Conservation (phyloP, 2,113 vertebrate genomes). For the Atherinomorus stipes region DNA sequence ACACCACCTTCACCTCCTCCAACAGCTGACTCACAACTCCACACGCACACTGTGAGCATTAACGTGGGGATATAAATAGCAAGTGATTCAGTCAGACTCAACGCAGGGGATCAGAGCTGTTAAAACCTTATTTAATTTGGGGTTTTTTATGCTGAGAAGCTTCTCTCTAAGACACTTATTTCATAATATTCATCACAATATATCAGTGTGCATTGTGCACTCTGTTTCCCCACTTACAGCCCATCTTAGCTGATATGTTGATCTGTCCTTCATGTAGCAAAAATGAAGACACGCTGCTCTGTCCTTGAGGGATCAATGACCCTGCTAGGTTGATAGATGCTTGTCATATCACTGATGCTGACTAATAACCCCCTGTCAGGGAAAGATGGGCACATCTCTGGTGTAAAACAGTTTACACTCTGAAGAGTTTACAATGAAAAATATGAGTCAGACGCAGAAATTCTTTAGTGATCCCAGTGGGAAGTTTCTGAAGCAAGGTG, state of each 20-base stretch:
- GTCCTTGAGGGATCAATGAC: background rate
- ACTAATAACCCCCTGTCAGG: background rate
- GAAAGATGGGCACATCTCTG: background rate
- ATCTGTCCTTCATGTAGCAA: constrained; percentile 14
- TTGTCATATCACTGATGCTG: background rate
- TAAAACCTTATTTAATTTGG: constrained; percentile 17
- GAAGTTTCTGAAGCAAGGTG: no score
- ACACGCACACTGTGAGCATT: constrained; percentile 20
- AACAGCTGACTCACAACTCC: constrained; percentile 47
- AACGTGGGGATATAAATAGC: constrained; percentile 41
- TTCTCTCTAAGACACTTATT: background rate
- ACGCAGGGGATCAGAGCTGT: constrained; percentile 12
- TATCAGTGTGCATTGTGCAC: background rate
- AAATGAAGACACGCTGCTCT: background rate
- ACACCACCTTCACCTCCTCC: constrained; percentile 43
- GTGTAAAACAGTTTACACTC: background rate
- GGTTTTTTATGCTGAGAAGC: constrained; percentile 6
- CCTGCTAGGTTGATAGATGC: background rate
- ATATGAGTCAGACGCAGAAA: background rate
- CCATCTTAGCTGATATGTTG: no score
- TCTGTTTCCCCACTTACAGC: background rate
- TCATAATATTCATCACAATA: background rate
- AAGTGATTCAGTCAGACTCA: constrained; percentile 9
- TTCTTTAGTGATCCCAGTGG: no score
- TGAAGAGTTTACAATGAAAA: background rate